These are phyloP conservation scores for Hycleus phaleratus DNA, from an alignment of 1,140 invertebrate species.

Conservation along the genomic window DNA sequence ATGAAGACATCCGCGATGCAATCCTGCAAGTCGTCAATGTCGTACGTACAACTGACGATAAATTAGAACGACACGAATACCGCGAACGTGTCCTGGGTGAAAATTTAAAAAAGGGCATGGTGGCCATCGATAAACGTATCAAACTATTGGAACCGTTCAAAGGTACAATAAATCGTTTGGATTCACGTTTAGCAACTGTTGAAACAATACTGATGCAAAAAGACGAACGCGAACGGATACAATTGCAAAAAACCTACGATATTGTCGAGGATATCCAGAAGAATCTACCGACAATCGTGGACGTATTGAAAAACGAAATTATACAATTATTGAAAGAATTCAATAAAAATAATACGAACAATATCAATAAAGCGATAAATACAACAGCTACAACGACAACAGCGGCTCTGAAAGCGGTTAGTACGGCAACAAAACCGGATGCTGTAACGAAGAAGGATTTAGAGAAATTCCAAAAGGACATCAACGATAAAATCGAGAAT, in stretches of 20 bases:
- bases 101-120: slow-evolving; percentile 64
- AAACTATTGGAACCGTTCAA: slow-evolving; percentile 60
- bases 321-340: slow-evolving; percentile 19
- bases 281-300: slow-evolving; percentile 48
- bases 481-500: slow-evolving; percentile 48
- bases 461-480: slow-evolving; percentile 46
- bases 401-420: too few relatives aligned
- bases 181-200: slow-evolving; percentile 60
- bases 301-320: slow-evolving; percentile 33
- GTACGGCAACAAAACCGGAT: too few relatives aligned
- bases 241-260: slow-evolving; percentile 60
- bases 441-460: slow-evolving; percentile 34
- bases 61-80: slow-evolving; percentile 76
- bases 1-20: slow-evolving; percentile 73
- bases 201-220: slow-evolving; percentile 61
- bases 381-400: slow-evolving; percentile 6
- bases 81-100: slow-evolving; percentile 72
- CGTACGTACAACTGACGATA: slow-evolving; percentile 69
- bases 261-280: slow-evolving; percentile 57
- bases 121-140: slow-evolving; percentile 62
- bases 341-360: background rate
- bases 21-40: slow-evolving; percentile 75
- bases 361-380: background rate
- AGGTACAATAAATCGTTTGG: slow-evolving; percentile 54
- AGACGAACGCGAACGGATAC: slow-evolving; percentile 58